Evolutionary conservation across 1,140 invertebrate genomes (phyloP).

Genomic region (Drosophila asahinai): DNA sequence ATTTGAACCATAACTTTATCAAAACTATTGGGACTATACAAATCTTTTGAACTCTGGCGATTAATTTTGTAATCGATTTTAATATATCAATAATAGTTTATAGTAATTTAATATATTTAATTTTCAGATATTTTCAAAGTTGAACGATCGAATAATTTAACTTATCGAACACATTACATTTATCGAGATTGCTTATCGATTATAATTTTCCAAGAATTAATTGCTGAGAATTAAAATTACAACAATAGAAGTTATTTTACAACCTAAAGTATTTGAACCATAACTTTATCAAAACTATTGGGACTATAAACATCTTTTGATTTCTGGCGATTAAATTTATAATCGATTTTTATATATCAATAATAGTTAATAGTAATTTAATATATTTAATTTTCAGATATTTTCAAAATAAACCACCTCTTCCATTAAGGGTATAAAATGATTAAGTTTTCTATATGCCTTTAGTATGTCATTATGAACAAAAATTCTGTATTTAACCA

Average conservation of each 20-base stretch:
- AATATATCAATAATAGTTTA: background rate
- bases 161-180: background rate
- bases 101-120: background rate
- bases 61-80: background rate
- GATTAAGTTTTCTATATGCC: background rate
- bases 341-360: background rate
- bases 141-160: background rate
- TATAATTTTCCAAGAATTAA: background rate
- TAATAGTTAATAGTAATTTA: background rate
- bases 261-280: background rate
- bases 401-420: background rate
- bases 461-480: background rate
- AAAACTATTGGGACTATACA: background rate
- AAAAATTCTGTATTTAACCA: conserved; percentile 5
- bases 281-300: too few relatives aligned
- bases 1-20: too few relatives aligned
- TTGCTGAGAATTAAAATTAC: too few relatives aligned
- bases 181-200: background rate
- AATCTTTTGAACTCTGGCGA: background rate
- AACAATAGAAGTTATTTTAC: background rate
- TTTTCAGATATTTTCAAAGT: background rate
- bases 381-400: background rate
- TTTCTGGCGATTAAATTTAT: background rate
- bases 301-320: background rate
- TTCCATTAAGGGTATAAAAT: background rate